A percentile compares a stretch with the other conserved stretches of the same genome.
Conservation (phyloP, 2,797 vertebrate species). For the Loriculus beryllinus region DNA sequence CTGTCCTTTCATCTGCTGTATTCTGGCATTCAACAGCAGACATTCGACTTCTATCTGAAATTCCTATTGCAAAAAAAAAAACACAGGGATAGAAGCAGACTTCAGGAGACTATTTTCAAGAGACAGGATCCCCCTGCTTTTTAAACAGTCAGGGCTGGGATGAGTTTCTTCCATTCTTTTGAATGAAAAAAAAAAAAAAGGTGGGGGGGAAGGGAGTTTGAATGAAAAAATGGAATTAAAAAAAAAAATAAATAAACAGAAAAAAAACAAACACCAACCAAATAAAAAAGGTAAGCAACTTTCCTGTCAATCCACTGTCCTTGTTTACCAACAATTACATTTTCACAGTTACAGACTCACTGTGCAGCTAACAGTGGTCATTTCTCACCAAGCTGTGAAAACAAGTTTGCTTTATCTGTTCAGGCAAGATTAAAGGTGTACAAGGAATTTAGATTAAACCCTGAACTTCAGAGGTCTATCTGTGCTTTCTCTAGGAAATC, state of each 20-base stretch:
- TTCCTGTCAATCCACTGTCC: neutral
- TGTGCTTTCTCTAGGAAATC: neutral
- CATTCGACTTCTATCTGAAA: neutral
- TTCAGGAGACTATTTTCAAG: neutral
- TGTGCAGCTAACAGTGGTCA: neutral
- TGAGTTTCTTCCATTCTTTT: neutral
- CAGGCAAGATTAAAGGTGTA: conserved; percentile 6
- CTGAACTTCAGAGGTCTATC: neutral
- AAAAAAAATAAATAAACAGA: too few relatives aligned
- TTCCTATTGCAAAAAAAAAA: neutral
- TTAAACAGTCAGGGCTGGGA: neutral
- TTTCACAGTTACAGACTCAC: neutral
- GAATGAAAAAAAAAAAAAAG: neutral
- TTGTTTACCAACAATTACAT: neutral
- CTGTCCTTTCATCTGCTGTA: neutral
- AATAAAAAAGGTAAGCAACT: fast-evolving
- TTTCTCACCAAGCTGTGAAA: neutral
- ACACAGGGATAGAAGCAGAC: neutral
- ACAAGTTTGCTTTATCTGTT: neutral
- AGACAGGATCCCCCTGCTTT: neutral
- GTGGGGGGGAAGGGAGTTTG: neutral
- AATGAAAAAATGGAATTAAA: neutral
- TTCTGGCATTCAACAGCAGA: neutral
- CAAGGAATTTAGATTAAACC: conserved; percentile 11
- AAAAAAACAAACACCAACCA: neutral